These are phyloP conservation scores for Dicrurus megarhynchus DNA, from an alignment of 2,113 vertebrate genomes.

Conservation along the genomic window DNA sequence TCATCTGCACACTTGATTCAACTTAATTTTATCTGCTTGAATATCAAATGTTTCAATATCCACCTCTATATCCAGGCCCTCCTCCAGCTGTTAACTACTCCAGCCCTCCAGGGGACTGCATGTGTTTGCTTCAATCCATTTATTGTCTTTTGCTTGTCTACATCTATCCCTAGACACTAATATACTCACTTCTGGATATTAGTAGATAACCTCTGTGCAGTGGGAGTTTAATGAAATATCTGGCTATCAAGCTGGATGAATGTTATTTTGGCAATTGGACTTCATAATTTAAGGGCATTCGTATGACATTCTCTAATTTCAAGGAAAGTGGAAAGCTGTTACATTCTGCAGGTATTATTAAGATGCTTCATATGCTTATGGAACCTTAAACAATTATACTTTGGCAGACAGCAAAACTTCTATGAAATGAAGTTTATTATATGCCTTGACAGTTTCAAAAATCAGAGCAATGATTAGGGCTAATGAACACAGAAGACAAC, in stretches of 20 bases:
- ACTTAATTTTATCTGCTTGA: slow-evolving; percentile 30
- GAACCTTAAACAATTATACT: background rate
- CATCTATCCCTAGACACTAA: slow-evolving; percentile 21
- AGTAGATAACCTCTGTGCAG: slow-evolving; percentile 16
- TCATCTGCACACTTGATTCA: slow-evolving; percentile 37
- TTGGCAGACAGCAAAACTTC: background rate
- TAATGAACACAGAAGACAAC: background rate
- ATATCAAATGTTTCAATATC: slow-evolving; percentile 29
- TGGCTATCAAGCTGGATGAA: background rate
- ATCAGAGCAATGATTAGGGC: background rate
- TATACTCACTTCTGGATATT: slow-evolving; percentile 33
- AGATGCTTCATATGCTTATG: background rate
- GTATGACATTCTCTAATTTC: background rate
- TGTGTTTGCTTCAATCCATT: slow-evolving; percentile 45
- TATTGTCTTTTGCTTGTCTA: slow-evolving; percentile 48
- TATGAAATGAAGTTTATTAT: background rate
- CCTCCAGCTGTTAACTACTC: slow-evolving; percentile 25
- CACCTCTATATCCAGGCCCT: slow-evolving; percentile 13
- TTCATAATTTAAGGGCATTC: slow-evolving; percentile 19
- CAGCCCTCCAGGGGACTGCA: slow-evolving; percentile 4
- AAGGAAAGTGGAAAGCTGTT: background rate
- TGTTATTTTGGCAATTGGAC: slow-evolving; percentile 43
- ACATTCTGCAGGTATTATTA: background rate
- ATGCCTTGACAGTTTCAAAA: slow-evolving; percentile 3
- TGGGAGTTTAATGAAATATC: slow-evolving; percentile 38